Percentiles rank a stretch among this genome's conserved stretches.
Evolutionary conservation across 2,888 invertebrate genomes (phyloP).

Genomic region (Chrysotoxum bicinctum): DNA sequence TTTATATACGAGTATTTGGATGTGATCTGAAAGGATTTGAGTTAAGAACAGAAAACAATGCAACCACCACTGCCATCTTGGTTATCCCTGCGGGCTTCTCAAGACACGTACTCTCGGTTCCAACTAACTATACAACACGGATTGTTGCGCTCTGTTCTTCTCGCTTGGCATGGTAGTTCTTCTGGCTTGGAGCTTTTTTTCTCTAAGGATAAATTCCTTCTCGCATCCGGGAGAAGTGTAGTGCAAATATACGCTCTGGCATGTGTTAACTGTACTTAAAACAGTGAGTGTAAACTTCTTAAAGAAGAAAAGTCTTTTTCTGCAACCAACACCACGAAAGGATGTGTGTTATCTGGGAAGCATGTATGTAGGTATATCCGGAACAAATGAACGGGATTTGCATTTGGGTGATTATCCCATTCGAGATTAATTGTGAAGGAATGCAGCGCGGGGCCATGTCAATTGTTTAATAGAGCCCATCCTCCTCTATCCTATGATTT

Average conservation of each 20-base stretch:
- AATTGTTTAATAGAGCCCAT: constrained; percentile 41
- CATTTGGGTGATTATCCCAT: constrained; percentile 21
- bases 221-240: constrained; percentile 10
- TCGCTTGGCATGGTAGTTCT: constrained; percentile 10
- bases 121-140: constrained; percentile 11
- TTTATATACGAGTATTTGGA: neutral
- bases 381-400: constrained; percentile 2
- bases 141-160: constrained; percentile 55
- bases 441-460: constrained; percentile 17
- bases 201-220: constrained; percentile 12
- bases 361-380: no score
- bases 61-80: constrained; percentile 28
- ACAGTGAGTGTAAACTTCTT: constrained; percentile 34
- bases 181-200: constrained; percentile 27
- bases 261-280: constrained; percentile 27
- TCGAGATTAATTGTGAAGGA: constrained; percentile 40
- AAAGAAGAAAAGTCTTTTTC: constrained; percentile 35
- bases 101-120: constrained; percentile 34
- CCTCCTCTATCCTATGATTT: neutral
- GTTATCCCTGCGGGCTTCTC: constrained; percentile 48
- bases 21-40: constrained; percentile 56
- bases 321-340: neutral
- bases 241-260: constrained; percentile 31
- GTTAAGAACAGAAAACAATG: constrained; percentile 31
- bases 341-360: neutral